These are phyloP conservation scores for Acanthosoma haemorrhoidale DNA, from an alignment of 2,888 invertebrate genomes.

Conservation along the genomic window DNA sequence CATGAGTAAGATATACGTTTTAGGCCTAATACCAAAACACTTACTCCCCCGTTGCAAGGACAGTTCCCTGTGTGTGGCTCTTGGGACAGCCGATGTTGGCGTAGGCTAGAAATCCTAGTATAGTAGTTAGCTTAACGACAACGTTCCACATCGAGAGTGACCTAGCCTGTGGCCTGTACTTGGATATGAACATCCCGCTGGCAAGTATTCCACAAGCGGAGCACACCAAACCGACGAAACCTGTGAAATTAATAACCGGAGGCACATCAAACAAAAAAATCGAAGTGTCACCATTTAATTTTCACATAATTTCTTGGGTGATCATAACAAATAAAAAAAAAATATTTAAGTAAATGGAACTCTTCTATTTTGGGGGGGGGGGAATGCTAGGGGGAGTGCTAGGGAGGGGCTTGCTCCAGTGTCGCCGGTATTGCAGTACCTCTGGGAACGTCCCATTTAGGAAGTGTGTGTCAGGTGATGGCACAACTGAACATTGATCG, in stretches of 20 bases:
- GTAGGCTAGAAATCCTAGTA: slow-evolving; percentile 59
- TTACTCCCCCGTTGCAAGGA: slow-evolving; percentile 40
- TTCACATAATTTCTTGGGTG: background rate
- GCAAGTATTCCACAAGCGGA: slow-evolving; percentile 62
- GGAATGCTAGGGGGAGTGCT: no score
- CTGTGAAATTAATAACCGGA: slow-evolving; percentile 35
- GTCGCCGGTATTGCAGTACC: no score
- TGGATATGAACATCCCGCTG: slow-evolving; percentile 61
- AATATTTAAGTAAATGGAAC: background rate
- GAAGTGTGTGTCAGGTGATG: no score
- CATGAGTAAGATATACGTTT: no score
- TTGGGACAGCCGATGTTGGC: slow-evolving; percentile 58
- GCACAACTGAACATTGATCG: no score
- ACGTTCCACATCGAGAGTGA: slow-evolving; percentile 66
- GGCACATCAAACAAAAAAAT: no score
- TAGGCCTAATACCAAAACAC: slow-evolving; percentile 10
- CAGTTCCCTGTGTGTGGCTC: slow-evolving; percentile 52
- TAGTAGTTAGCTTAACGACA: slow-evolving; percentile 57
- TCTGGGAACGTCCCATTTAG: no score
- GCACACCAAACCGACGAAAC: slow-evolving; percentile 62
- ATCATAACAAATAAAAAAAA: background rate
- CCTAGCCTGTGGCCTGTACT: slow-evolving; percentile 60
- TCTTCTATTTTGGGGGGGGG: background rate
- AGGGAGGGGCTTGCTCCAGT: no score
- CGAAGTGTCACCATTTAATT: no score